These are phyloP conservation scores for Drosophila nr. medialis DNA, from an alignment of 2,888 invertebrate genomes.

Conservation along the genomic window DNA sequence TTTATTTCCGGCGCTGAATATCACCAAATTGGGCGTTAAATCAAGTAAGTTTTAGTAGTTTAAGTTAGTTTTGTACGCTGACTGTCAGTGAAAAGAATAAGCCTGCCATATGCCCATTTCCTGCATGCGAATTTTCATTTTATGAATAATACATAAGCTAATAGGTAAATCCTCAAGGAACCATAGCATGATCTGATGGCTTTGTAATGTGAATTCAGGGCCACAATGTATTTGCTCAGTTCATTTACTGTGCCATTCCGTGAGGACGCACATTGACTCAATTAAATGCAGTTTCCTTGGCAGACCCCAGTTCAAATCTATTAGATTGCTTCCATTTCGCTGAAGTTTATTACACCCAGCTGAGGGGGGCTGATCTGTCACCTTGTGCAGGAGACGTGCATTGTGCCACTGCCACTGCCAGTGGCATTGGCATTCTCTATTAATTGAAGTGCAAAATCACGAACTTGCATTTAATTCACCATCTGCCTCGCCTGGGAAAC, in stretches of 20 bases:
- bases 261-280: slow-evolving; percentile 29
- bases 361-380: slow-evolving; percentile 32
- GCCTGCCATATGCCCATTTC: background rate
- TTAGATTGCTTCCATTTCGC: slow-evolving; percentile 35
- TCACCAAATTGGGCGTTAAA: background rate
- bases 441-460: slow-evolving; percentile 66
- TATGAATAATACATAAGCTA: background rate
- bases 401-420: slow-evolving; percentile 2
- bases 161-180: background rate
- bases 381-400: slow-evolving; percentile 13
- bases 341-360: slow-evolving; percentile 34
- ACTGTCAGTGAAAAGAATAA: background rate
- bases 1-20: background rate
- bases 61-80: background rate
- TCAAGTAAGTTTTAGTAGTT: background rate
- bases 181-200: background rate
- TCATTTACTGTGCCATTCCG: slow-evolving; percentile 26
- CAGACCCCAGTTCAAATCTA: slow-evolving; percentile 12
- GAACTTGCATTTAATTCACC: slow-evolving; percentile 70
- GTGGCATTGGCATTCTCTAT: slow-evolving; percentile 12
- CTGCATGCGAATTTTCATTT: background rate
- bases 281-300: slow-evolving; percentile 48
- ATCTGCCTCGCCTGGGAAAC: slow-evolving; percentile 50
- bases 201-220: slow-evolving; percentile 8
- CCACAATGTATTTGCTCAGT: slow-evolving; percentile 11